Evolutionary conservation across 2,113 vertebrate genomes (phyloP).

Genomic region (Barnardius zonarius): DNA sequence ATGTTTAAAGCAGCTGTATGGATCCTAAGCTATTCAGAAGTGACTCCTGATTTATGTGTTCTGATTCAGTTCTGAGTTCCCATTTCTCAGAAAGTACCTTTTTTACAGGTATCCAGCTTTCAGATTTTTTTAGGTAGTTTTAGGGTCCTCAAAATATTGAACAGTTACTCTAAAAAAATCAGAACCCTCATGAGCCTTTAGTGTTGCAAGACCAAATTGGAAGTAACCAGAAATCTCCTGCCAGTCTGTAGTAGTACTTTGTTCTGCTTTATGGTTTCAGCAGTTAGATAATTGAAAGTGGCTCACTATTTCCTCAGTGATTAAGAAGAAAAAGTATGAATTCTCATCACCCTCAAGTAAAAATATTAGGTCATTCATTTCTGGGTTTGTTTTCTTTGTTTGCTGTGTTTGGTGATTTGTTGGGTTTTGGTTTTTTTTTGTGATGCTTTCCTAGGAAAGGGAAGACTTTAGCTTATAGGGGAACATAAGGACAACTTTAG

Average conservation of each 20-base stretch:
- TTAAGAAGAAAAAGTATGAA: neutral
- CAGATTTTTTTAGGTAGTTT: neutral
- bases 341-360: neutral
- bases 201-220: neutral
- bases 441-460: neutral
- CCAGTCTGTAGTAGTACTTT: neutral
- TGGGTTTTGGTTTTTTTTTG: neutral
- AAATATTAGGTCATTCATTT: neutral
- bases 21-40: neutral
- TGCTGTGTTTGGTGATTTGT: neutral
- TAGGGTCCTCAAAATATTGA: neutral
- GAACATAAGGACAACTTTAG: neutral
- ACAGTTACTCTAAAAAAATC: neutral
- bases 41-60: neutral
- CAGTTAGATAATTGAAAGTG: neutral
- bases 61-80: neutral
- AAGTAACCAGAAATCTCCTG: neutral
- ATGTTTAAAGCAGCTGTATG: neutral
- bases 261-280: neutral
- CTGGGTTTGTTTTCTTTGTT: neutral
- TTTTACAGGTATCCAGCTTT: neutral
- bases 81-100: neutral
- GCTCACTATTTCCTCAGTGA: neutral
- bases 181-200: neutral
- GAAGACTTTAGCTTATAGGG: neutral